These are phyloP conservation scores for Lissonota sp. DNA, from an alignment of 2,888 invertebrate genomes.

Conservation along the genomic window DNA sequence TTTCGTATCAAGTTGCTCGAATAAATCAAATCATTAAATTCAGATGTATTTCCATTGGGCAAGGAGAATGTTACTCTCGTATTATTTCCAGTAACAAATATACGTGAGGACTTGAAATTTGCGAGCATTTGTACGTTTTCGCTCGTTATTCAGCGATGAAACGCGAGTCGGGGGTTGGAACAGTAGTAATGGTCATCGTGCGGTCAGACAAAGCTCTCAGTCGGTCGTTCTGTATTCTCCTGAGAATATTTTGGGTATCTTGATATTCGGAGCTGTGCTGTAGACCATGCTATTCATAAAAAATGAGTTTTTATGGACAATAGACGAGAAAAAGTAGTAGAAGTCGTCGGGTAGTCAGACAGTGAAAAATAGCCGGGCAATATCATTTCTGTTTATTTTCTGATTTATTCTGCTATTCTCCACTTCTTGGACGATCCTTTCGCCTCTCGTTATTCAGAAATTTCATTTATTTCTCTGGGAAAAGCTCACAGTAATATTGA, in stretches of 20 bases:
- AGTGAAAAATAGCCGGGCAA: no score
- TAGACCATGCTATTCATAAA: no score
- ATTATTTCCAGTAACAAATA: no score
- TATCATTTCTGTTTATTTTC: not conserved
- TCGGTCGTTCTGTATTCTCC: not conserved
- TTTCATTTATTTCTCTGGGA: not conserved
- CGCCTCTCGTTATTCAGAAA: not conserved
- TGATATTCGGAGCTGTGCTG: not conserved
- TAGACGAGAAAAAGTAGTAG: not conserved
- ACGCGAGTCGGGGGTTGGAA: not conserved
- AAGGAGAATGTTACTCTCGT: no score
- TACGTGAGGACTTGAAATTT: not conserved
- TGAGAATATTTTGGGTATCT: not conserved
- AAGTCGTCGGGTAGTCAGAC: not conserved
- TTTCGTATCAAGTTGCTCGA: not conserved
- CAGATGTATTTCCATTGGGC: not conserved
- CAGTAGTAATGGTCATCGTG: constrained; percentile 12
- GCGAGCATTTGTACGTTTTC: not conserved
- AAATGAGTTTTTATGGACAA: not conserved
- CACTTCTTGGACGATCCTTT: not conserved
- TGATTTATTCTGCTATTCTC: not conserved
- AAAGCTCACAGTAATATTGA: not conserved
- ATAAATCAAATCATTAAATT: constrained; percentile 17
- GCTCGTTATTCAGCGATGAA: constrained; percentile 14
- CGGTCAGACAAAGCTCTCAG: not conserved